Conservation (phyloP, 2,113 vertebrate species). For the Scomber scombrus region DNA sequence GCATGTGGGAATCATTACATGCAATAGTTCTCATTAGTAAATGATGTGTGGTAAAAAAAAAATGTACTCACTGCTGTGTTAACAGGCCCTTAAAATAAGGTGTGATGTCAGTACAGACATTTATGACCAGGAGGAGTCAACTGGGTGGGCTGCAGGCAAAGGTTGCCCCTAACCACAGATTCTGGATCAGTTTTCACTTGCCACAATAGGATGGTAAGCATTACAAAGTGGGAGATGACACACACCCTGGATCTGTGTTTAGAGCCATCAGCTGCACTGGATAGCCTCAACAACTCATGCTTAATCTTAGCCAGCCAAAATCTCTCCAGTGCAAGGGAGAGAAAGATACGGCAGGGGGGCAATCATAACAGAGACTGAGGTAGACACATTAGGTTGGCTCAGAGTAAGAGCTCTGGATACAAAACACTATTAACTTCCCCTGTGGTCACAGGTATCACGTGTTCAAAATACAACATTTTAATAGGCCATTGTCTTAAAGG, state of each 20-base stretch:
- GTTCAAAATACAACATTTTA: conserved; percentile 65
- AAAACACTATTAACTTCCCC: conserved; percentile 69
- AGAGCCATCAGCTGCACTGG: conserved; percentile 59
- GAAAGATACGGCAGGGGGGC: conserved; percentile 70
- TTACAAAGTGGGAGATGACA: conserved; percentile 47
- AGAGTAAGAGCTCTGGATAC: conserved; percentile 79
- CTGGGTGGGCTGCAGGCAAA: conserved; percentile 76
- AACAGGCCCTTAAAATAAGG: conserved; percentile 83
- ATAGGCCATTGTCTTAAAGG: conserved; percentile 47
- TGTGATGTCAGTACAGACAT: conserved; percentile 76
- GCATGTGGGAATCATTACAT: conserved; percentile 60
- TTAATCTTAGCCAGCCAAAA: conserved; percentile 75
- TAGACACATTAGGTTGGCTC: conserved; percentile 88
- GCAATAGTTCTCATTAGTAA: conserved; percentile 65
- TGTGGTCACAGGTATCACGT: conserved; percentile 68
- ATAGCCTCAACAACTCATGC: conserved; percentile 61
- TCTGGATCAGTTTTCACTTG: conserved; percentile 58
- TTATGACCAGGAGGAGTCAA: conserved; percentile 74
- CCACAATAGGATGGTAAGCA: conserved; percentile 32
- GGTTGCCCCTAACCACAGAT: conserved; percentile 72
- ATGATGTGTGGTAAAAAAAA: conserved; percentile 58
- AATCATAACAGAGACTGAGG: conserved; percentile 88
- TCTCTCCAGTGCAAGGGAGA: conserved; percentile 74
- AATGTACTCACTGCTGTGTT: conserved; percentile 67
- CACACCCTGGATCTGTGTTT: conserved; percentile 65